Conservation (phyloP, 1,140 invertebrate genomes). For the Andricus grossulariae region DNA sequence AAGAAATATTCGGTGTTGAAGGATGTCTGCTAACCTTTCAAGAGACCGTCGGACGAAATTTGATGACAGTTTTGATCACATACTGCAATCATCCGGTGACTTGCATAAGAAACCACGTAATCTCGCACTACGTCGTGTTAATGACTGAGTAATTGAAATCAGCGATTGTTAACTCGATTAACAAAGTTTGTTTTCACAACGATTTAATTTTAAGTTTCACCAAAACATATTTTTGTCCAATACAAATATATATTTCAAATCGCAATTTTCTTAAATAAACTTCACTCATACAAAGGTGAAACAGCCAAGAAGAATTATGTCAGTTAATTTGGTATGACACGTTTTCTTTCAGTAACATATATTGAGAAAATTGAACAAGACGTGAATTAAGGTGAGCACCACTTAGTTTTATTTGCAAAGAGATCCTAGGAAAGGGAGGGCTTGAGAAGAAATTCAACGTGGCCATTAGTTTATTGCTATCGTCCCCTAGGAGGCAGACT, state of each 20-base stretch:
- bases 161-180: not conserved
- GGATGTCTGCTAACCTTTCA: not conserved
- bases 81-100: not conserved
- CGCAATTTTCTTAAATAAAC: not conserved
- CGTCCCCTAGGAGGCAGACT: slow-evolving; percentile 36
- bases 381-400: not conserved
- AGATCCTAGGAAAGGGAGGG: not conserved
- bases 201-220: no score
- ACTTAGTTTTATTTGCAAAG: not conserved
- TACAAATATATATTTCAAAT: no score
- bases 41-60: not conserved
- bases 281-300: no score
- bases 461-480: slow-evolving; percentile 48
- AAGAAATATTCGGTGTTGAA: not conserved
- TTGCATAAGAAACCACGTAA: not conserved
- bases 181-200: not conserved
- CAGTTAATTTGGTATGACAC: no score
- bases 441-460: slow-evolving; percentile 39
- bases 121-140: not conserved
- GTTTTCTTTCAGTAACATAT: no score
- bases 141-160: not conserved
- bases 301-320: no score
- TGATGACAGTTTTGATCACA: not conserved
- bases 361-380: no score
- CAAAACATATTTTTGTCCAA: no score